phyloP scores from a whole-genome alignment of 2,888 invertebrate species.

The Odontocerum albicorne region DNA sequence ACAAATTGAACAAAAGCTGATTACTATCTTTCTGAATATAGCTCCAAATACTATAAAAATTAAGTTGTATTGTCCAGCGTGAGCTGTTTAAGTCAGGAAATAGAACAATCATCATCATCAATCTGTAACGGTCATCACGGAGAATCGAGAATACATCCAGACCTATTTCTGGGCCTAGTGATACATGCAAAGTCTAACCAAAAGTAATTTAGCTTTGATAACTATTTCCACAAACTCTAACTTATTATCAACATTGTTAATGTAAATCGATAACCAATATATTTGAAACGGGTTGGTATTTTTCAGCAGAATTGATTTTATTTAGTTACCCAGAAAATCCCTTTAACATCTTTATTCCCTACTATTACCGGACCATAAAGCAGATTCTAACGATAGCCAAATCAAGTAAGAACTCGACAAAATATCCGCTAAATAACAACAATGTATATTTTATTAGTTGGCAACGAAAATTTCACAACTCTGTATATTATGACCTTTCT shows the following conservation, averaged over 20 bases:
- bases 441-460: not conserved
- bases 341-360: conserved; percentile 19
- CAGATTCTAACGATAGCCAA: not conserved
- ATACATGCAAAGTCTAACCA: too few species aligned
- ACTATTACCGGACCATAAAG: conserved; percentile 15
- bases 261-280: too few species aligned
- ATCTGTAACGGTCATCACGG: conserved; percentile 20
- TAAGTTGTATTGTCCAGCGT: conserved; percentile 10
- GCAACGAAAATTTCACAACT: not conserved
- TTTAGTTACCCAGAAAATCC: conserved; percentile 14
- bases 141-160: too few species aligned
- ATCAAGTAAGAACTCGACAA: too few species aligned
- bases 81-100: conserved; percentile 5
- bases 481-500: not conserved
- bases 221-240: too few species aligned
- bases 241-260: too few species aligned
- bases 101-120: conserved; percentile 18
- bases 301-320: conserved; percentile 3
- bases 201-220: too few species aligned
- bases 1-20: not conserved
- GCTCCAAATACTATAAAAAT: conserved; percentile 5
- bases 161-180: too few species aligned
- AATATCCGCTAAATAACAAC: not conserved
- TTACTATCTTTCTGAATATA: not conserved
- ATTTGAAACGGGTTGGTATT: not conserved